phyloP scores from a whole-genome alignment of 2,888 invertebrate species.

The Brassicogethes aeneus region DNA sequence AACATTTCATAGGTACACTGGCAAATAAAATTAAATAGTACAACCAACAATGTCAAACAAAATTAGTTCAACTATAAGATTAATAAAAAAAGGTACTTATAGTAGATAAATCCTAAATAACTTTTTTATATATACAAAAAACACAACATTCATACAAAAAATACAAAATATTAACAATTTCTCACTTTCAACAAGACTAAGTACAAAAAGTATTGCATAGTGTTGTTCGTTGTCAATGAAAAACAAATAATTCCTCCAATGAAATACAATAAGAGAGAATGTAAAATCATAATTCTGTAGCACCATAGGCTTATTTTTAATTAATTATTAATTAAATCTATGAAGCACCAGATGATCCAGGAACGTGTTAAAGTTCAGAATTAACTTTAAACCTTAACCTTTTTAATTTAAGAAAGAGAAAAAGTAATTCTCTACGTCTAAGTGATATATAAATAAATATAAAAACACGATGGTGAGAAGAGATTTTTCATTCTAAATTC shows the following conservation, averaged over 20 bases:
- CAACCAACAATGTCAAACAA: conserved; percentile 30
- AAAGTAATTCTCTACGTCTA: no score
- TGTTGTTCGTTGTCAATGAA: conserved; percentile 27
- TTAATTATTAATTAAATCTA: conserved; percentile 22
- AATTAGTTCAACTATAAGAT: conserved; percentile 23
- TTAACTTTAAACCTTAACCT: conserved; percentile 5
- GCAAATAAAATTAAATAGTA: conserved; percentile 31
- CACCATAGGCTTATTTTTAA: conserved; percentile 33
- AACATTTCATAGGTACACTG: neutral
- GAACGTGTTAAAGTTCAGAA: conserved; percentile 38
- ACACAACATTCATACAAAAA: conserved; percentile 24
- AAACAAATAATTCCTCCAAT: conserved; percentile 26
- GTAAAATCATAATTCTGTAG: conserved; percentile 28
- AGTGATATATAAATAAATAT: no score
- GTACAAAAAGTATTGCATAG: conserved; percentile 25
- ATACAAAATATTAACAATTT: conserved; percentile 21
- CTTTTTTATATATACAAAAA: conserved; percentile 27
- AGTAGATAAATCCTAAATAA: conserved; percentile 27
- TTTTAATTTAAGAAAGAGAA: neutral
- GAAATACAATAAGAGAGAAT: conserved; percentile 18
- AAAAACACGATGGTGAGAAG: neutral
- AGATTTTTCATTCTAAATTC: conserved; percentile 27
- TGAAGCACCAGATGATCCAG: conserved; percentile 37
- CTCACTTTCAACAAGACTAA: conserved; percentile 25
- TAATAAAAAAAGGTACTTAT: conserved; percentile 31